These are phyloP conservation scores for Lysandra coridon DNA, from an alignment of 2,888 invertebrate species.

Conservation along the genomic window DNA sequence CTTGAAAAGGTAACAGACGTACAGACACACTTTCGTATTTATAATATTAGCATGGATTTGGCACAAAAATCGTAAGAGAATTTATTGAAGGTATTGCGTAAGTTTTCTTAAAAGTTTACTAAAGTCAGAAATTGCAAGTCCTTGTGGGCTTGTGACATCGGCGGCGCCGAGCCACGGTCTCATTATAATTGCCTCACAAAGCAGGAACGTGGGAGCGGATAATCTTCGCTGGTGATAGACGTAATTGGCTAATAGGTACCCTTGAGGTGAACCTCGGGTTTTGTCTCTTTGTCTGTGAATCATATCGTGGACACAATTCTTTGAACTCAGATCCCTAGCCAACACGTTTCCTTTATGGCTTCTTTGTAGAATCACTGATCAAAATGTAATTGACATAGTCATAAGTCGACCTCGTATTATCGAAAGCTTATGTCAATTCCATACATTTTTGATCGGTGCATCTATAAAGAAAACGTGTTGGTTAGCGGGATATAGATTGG, in stretches of 20 bases:
- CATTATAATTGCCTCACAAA: constrained; percentile 22
- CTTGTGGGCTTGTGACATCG: constrained; percentile 1
- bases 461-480: no score
- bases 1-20: no score
- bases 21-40: no score
- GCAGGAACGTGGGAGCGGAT: constrained; percentile 26
- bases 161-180: not conserved
- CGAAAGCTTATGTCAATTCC: no score
- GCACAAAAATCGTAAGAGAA: not conserved
- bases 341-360: no score
- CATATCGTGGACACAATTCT: not conserved
- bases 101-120: not conserved
- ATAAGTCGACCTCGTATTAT: no score
- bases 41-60: no score
- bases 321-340: not conserved
- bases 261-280: constrained; percentile 8
- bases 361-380: no score
- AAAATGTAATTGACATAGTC: no score
- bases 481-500: not conserved
- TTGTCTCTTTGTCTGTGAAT: constrained; percentile 18
- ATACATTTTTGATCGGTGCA: no score
- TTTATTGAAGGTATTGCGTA: not conserved
- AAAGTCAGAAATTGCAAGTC: not conserved
- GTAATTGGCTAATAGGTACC: constrained; percentile 16
- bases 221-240: constrained; percentile 5